phyloP scores from a whole-genome alignment of 2,888 invertebrate genomes.

The Dynastes grantii region DNA sequence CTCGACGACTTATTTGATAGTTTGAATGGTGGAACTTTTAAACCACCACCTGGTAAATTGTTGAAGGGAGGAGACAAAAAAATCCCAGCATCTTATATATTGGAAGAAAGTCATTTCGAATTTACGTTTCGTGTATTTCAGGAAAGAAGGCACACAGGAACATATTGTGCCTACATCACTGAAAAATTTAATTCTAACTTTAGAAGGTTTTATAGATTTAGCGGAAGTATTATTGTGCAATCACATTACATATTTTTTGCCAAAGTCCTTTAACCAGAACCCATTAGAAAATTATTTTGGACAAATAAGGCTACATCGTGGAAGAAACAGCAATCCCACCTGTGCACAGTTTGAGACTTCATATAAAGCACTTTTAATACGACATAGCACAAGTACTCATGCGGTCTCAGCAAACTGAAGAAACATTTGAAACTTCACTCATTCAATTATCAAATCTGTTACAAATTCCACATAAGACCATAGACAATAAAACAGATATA shows the following conservation, averaged over 20 bases:
- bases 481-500: too few species aligned
- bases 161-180: neutral
- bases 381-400: too few species aligned
- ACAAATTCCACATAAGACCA: neutral
- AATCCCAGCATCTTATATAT: constrained; percentile 4
- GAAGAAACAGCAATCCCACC: neutral
- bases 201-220: neutral
- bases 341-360: neutral
- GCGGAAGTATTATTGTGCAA: neutral
- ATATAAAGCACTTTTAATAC: neutral
- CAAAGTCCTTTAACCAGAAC: constrained; percentile 9
- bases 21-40: constrained; percentile 10
- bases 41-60: neutral
- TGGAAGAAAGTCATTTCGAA: neutral
- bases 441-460: neutral
- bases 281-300: neutral
- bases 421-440: neutral
- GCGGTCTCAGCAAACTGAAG: too few species aligned
- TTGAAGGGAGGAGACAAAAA: neutral
- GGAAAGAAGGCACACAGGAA: neutral
- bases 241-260: neutral
- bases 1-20: constrained; percentile 12
- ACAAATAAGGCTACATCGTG: constrained; percentile 1
- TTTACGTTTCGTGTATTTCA: neutral
- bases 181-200: neutral